Evolutionary conservation across 1,140 invertebrate genomes (phyloP), one percentile per base, ranked within the genome.

Genomic region (Leptestheria dahalacensis): DNA sequence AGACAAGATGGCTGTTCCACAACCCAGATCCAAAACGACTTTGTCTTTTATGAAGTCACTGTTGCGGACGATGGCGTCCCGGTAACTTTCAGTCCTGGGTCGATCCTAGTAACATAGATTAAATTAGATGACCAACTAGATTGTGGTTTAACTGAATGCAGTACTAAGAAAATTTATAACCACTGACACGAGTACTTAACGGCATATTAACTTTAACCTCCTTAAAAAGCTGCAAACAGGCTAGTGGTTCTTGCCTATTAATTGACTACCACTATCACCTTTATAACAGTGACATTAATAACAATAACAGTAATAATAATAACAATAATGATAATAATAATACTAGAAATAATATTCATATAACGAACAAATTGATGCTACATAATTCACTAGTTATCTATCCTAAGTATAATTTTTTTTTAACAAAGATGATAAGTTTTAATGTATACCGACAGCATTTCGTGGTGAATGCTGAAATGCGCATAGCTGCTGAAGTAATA

Each of bases 401-500:
- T n/a, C n/a, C n/a, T n/a, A n/a, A n/a, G n/a, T n/a, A n/a, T n/a
- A n/a, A n/a, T n/a, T n/a, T n/a, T n/a, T n/a, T n/a, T n/a, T n/a
- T n/a, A n/a, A n/a, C n/a, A n/a, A n/a, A n/a, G n/a, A n/a, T n/a
- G n/a, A n/a, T n/a, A n/a, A 71, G 48, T 12, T 66, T 58, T 41
- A 53, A 60, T 72, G 70, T 74, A n/a, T 75, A 82, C 84, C 62
- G 81, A 83, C 11, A 94, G 72, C 90, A 94, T 94, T 69, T 91
- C 91, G 74, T 95, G 89, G 77, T 99, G 96, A 68, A 99, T 99
- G 12, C 87, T 86, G 77, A 94, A 97, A 75, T 98, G 92, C 60
- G 91, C 87, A 72, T 99, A 99, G 2, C 91, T 90, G 70, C 85
- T 88, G 69, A 98, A 98, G 73, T 97, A 97, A 63, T 82, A 79